Conservation (phyloP, 1,140 invertebrate species). For the Trypoxylus dichotomus region DNA sequence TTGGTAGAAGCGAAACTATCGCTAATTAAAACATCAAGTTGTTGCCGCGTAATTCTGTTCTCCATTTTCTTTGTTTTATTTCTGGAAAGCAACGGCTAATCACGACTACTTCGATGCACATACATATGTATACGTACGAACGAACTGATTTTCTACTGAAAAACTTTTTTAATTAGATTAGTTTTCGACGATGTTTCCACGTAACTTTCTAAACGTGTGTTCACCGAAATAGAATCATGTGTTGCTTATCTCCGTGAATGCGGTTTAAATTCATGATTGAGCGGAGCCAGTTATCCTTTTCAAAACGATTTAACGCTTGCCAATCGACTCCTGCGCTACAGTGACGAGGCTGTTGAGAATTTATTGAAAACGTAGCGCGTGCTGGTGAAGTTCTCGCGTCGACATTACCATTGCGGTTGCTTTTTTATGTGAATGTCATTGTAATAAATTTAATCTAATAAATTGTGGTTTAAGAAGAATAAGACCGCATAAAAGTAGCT, state of each 20-base stretch:
- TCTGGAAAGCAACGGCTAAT: too few relatives aligned
- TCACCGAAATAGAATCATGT: background rate
- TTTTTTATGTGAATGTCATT: too few relatives aligned
- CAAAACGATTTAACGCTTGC: background rate
- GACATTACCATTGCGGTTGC: too few relatives aligned
- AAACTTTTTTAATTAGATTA: slow-evolving; percentile 7
- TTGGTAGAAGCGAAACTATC: too few relatives aligned
- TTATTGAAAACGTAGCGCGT: background rate
- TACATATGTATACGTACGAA: background rate
- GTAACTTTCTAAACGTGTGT: background rate
- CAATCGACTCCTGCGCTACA: background rate
- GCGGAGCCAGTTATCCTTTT: background rate
- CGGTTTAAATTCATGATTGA: background rate
- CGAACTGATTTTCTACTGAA: background rate
- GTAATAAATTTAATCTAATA: too few relatives aligned
- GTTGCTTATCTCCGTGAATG: background rate
- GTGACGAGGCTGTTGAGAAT: background rate
- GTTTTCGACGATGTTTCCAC: background rate
- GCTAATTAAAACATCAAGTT: too few relatives aligned
- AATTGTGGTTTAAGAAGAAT: too few relatives aligned
- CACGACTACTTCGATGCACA: background rate
- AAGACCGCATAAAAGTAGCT: too few relatives aligned
- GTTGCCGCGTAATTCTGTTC: too few relatives aligned
- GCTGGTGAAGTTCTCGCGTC: too few relatives aligned
- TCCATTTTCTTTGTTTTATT: too few relatives aligned